Evolutionary conservation across 1,140 invertebrate species (phyloP).

Genomic region (Diprion similis): DNA sequence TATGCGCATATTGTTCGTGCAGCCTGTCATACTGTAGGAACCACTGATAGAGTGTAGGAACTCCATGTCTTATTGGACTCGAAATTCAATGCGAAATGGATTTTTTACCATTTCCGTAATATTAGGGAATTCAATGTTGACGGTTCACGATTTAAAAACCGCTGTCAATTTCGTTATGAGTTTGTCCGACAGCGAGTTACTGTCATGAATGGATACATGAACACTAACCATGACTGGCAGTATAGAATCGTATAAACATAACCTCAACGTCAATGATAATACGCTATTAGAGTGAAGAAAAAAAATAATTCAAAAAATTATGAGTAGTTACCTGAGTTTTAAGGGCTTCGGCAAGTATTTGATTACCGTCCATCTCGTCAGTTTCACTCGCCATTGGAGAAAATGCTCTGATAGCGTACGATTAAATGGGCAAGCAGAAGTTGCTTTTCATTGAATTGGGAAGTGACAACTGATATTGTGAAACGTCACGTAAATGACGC

Average conservation of each 20-base stretch:
- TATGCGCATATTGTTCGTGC: background rate
- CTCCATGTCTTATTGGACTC: too few species aligned
- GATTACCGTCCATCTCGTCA: slow-evolving; percentile 74
- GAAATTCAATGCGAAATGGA: too few species aligned
- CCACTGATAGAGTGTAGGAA: too few species aligned
- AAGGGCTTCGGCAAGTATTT: slow-evolving; percentile 77
- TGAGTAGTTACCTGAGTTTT: slow-evolving; percentile 73
- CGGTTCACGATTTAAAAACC: too few species aligned
- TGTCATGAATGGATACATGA: too few species aligned
- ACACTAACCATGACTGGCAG: background rate
- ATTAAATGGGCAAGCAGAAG: background rate
- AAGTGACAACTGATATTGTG: background rate
- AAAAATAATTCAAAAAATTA: background rate
- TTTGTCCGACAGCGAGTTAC: too few species aligned
- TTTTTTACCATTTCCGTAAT: too few species aligned
- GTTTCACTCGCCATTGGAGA: slow-evolving; percentile 50
- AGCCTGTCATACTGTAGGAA: too few species aligned
- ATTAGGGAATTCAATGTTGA: too few species aligned
- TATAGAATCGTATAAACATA: slow-evolving; percentile 28
- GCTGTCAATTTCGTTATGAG: too few species aligned
- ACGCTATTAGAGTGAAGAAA: background rate
- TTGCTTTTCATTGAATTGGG: background rate
- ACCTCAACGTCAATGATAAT: slow-evolving; percentile 17
- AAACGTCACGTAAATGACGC: background rate
- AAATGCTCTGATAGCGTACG: background rate